Conservation (phyloP, 2,888 invertebrate species). For the Flexamia atlantica region DNA sequence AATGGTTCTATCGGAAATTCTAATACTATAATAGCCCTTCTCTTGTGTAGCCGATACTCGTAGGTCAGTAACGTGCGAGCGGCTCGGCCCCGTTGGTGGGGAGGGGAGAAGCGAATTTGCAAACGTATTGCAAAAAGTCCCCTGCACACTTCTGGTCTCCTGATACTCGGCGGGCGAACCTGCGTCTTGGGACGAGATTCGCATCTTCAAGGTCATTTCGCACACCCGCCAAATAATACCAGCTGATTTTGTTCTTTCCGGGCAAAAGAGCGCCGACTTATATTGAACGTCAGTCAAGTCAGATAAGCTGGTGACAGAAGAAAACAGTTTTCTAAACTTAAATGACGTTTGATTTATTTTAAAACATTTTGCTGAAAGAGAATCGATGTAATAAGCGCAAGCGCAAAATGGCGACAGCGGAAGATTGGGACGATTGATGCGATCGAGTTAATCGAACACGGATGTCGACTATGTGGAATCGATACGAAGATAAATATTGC, state of each 20-base stretch:
- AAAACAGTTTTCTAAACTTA: neutral
- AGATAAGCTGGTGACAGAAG: neutral
- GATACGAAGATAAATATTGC: no score
- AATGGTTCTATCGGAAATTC: no score
- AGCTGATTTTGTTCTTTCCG: neutral
- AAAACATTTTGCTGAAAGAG: neutral
- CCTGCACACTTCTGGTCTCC: slow-evolving; percentile 10
- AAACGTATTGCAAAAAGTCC: slow-evolving; percentile 38
- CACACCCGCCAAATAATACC: slow-evolving; percentile 11
- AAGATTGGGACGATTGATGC: neutral
- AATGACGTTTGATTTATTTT: neutral
- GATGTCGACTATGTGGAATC: neutral
- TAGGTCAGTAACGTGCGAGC: no score
- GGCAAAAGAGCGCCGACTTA: neutral
- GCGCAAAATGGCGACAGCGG: neutral
- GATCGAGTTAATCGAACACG: neutral
- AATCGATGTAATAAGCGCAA: neutral
- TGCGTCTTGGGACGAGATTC: slow-evolving; percentile 33
- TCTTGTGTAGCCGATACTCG: neutral
- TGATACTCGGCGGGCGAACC: slow-evolving; percentile 46
- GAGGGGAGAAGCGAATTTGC: neutral
- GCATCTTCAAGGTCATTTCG: slow-evolving; percentile 37
- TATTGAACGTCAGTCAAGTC: neutral
- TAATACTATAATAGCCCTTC: neutral
- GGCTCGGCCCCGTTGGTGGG: neutral